Base-by-base conservation (phyloP, 1,140 invertebrate species). In the Xylocopa sonorina region DNA sequence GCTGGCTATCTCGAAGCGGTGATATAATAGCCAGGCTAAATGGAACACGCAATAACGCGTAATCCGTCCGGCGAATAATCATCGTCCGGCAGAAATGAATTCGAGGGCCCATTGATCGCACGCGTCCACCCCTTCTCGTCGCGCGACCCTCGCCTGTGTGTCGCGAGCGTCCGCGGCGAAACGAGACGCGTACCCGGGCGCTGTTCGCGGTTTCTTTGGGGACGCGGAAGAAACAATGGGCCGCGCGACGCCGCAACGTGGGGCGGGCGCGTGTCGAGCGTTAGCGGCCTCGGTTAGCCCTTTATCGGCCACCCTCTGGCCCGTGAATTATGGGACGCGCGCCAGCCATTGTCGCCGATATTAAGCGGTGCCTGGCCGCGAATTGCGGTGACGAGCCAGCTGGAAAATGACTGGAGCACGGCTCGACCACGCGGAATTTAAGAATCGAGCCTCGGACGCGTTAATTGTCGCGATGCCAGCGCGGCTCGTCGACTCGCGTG, bases 241-340 rank as follows among this genome's bases (percentile, higher is more conserved):
- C 18, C n/a, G 68, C 14, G 27, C 58, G 32, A 46, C 27, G 71
- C 46, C n/a, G 80, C 76, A 86, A 85, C n/a, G n/a, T n/a, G n/a
- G 51, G 53, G 48, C n/a, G 73, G 71, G n/a, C 84, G 84, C 80
- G 80, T 86, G 84, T 79, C 84, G 53, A 63, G 80, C 83, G 74
- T 82, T 81, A 78, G 69, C 58, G 69, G 69, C 16, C 46, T 53
- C 67, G 76, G 84, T 86, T 86, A 82, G 84, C 84, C 80, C 84
- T 86, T 82, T 85, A 86, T 82, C 74, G 83, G 60, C 58, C 29
- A 50, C 51, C 83, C 71, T 77, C 32, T 57, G 71, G 83, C 50
- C 76, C 80, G 76, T 86, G 80, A 85, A 86, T 85, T 85, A 86
- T 85, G 83, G n/a, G 57, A 78, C 60, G 66, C 57, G 38, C 63